Evolutionary conservation across 2,888 invertebrate genomes (phyloP).

Genomic region (Cephus runcator): DNA sequence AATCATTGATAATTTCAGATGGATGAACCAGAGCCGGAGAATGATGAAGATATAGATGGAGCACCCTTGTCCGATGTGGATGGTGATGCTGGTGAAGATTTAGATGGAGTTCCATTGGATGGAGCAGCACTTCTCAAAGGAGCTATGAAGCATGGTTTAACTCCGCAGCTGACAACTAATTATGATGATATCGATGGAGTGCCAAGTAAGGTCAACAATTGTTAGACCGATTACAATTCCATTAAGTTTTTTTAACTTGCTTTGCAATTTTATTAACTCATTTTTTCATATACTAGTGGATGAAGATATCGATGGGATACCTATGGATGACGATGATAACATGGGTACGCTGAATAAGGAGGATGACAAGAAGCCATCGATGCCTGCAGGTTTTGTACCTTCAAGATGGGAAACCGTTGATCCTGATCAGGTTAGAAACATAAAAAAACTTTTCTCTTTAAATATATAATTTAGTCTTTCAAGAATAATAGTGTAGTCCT

Average conservation of each 20-base stretch:
- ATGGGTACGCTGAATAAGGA: slow-evolving; percentile 44
- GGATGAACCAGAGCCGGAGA: slow-evolving; percentile 62
- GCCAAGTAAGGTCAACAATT: slow-evolving; percentile 66
- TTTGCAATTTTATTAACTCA: not conserved
- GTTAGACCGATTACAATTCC: not conserved
- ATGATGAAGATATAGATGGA: slow-evolving; percentile 78
- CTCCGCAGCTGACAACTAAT: slow-evolving; percentile 60
- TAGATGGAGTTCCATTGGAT: slow-evolving; percentile 77
- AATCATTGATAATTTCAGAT: slow-evolving; percentile 28
- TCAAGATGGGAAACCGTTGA: slow-evolving; percentile 98
- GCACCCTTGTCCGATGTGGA: slow-evolving; percentile 70
- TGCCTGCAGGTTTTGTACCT: slow-evolving; percentile 82
- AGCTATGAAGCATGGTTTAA: slow-evolving; percentile 69
- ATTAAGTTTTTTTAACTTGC: slow-evolving; percentile 1
- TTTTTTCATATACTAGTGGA: slow-evolving; percentile 68
- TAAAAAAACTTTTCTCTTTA: no score
- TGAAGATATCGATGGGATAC: slow-evolving; percentile 81
- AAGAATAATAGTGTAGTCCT: not conserved
- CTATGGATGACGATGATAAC: slow-evolving; percentile 68
- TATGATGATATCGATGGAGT: slow-evolving; percentile 78
- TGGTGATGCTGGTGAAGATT: slow-evolving; percentile 67
- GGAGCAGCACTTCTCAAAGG: slow-evolving; percentile 84
- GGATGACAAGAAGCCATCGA: slow-evolving; percentile 60
- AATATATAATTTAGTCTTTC: no score
- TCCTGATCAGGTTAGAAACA: slow-evolving; percentile 74